Conservation (phyloP, 2,797 vertebrate genomes). For the Sphenopsis melanotis region DNA sequence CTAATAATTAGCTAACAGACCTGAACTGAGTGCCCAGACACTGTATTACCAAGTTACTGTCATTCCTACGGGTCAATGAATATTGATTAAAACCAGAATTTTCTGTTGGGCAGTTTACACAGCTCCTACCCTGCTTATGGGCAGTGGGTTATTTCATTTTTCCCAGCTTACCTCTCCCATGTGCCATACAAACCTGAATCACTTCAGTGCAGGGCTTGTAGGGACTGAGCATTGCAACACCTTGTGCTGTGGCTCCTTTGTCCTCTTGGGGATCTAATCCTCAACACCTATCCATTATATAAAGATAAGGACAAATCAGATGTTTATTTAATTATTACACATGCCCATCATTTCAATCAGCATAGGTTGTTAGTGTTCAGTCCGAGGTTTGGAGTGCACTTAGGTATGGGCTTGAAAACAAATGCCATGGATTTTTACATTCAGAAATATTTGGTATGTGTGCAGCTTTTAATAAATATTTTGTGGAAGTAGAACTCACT, state of each 20-base stretch:
- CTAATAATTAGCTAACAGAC: not conserved
- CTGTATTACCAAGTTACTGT: not conserved
- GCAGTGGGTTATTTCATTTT: not conserved
- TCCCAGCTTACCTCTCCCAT: not conserved
- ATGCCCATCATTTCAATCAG: not conserved
- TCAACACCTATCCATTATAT: not conserved
- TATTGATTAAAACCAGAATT: not conserved
- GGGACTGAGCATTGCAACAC: not conserved
- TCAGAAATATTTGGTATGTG: not conserved
- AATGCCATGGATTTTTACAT: not conserved
- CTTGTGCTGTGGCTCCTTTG: not conserved
- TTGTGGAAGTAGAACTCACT: not conserved
- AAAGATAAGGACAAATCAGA: not conserved
- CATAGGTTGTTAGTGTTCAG: not conserved
- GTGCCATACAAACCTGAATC: not conserved
- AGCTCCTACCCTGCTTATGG: not conserved
- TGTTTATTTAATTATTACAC: not conserved
- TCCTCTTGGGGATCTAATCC: not conserved
- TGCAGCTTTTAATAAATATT: not conserved
- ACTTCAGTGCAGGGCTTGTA: not conserved
- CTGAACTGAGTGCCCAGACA: not conserved
- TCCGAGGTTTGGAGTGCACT: not conserved
- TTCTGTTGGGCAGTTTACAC: not conserved
- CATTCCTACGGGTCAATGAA: not conserved
- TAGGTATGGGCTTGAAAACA: not conserved